Percentiles rank a stretch among this genome's conserved stretches.
Evolutionary conservation across 2,888 invertebrate genomes (phyloP).

Genomic region (Schrankia costaestrigalis): DNA sequence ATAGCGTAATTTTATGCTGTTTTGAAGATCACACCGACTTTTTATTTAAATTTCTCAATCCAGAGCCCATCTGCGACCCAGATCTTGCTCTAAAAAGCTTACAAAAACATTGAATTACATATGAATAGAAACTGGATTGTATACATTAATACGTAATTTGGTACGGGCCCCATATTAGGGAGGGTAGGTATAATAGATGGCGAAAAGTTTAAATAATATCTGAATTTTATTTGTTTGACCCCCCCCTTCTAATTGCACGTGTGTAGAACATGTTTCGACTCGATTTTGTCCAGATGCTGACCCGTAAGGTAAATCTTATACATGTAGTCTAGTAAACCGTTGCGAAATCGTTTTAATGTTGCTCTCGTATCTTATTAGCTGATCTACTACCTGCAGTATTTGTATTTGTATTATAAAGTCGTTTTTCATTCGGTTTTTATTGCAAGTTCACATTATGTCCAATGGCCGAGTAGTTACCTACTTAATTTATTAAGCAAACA

Average conservation of each 20-base stretch:
- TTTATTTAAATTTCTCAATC: constrained; percentile 75
- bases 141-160: constrained; percentile 76
- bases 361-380: no score
- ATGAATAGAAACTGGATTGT: constrained; percentile 78
- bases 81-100: constrained; percentile 66
- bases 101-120: constrained; percentile 73
- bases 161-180: constrained; percentile 73
- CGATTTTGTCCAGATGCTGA: constrained; percentile 46
- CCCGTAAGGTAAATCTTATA: constrained; percentile 15
- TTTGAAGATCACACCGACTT: constrained; percentile 54
- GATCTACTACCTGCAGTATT: no score
- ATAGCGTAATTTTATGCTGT: constrained; percentile 25
- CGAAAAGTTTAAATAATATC: constrained; percentile 63
- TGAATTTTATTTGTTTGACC: constrained; percentile 44
- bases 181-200: constrained; percentile 66
- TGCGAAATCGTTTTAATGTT: neutral
- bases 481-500: no score
- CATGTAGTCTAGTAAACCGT: constrained; percentile 1
- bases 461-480: no score
- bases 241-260: constrained; percentile 64
- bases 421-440: no score
- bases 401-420: no score
- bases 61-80: constrained; percentile 71
- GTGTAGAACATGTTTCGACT: constrained; percentile 63
- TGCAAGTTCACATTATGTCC: no score